A percentile compares a stretch with the other conserved stretches of the same genome.
These are phyloP conservation scores for Neodiprion pinetum DNA, from an alignment of 1,140 invertebrate genomes.

Conservation along the genomic window DNA sequence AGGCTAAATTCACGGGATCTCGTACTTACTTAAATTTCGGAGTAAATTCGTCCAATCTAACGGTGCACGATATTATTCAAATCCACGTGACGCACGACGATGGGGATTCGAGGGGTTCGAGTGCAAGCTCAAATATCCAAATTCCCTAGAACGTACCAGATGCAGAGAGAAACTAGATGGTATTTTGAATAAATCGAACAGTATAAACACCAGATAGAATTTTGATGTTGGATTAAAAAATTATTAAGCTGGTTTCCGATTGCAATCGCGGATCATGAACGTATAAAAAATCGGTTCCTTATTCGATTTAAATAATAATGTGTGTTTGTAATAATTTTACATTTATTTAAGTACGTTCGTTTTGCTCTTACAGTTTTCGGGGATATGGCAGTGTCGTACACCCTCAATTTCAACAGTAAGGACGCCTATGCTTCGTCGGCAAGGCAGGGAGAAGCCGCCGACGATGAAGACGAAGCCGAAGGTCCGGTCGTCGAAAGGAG, in stretches of 20 bases:
- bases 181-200: too few species aligned
- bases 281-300: background rate
- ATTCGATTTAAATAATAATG: background rate
- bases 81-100: too few species aligned
- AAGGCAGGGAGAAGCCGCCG: constrained; percentile 49
- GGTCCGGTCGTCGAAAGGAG: constrained; percentile 85
- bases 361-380: constrained; percentile 67
- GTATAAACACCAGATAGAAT: too few species aligned
- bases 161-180: too few species aligned
- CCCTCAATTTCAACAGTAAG: constrained; percentile 72
- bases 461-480: constrained; percentile 65
- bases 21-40: too few species aligned
- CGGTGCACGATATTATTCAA: too few species aligned
- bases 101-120: too few species aligned
- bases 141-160: too few species aligned
- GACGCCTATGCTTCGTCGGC: constrained; percentile 53
- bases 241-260: too few species aligned
- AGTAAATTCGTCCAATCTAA: too few species aligned
- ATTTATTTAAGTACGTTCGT: constrained; percentile 19
- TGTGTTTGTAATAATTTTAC: background rate
- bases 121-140: too few species aligned
- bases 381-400: constrained; percentile 70
- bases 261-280: background rate
- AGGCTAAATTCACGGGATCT: background rate
- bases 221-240: too few species aligned